Evolutionary conservation across 2,113 vertebrate species (phyloP), one percentile per base, ranked within the genome.

Genomic region (Corythaixoides concolor): DNA sequence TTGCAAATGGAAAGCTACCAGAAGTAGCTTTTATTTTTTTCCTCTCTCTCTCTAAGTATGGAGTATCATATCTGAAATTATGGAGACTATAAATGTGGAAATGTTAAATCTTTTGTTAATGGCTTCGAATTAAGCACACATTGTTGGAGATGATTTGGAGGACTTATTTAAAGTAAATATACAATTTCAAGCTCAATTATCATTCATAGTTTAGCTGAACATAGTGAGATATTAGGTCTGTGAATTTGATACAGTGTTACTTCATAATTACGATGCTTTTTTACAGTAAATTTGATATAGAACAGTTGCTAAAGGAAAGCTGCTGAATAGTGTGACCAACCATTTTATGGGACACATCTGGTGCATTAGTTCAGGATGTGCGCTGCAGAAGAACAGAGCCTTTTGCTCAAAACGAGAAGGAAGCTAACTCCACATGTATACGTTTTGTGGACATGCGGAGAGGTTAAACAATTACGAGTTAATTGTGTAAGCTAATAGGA

Each of bases 341-440:
- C 96, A 32, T 94, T 98, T 98, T 98, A 98, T 97, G 96, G 97
- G 98, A 98, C 97, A 97, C 98, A 98, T 98, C 98, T 98, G 98
- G 98, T 90, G 94, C 98, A 98, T 98, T 98, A 97, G 97, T 98
- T 98, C 98, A 98, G 97, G 97, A 97, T 97, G 95, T 97, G 92
- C 97, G 33, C 58, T 96, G 91, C 93, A 96, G 97, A 97, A 97
- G 97, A 98, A 98, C 96, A 96, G 94, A 96, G 97, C 96, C 84
- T 94, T 93, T 89, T 95, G 85, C 97, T 94, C 96, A 96, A 90
- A 96, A 89, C 26, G 60, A 97, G 96, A 97, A 97, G 96, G 95
- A 97, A 98, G 88, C 56, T 45, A 97, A 97, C 97, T 95, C 97
- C 95, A 96, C 93, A 93, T 97, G 91, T 97, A 93, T 97, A 96